These are phyloP conservation scores for Alces alces DNA, from an alignment of 2,113 vertebrate species.

Conservation along the genomic window DNA sequence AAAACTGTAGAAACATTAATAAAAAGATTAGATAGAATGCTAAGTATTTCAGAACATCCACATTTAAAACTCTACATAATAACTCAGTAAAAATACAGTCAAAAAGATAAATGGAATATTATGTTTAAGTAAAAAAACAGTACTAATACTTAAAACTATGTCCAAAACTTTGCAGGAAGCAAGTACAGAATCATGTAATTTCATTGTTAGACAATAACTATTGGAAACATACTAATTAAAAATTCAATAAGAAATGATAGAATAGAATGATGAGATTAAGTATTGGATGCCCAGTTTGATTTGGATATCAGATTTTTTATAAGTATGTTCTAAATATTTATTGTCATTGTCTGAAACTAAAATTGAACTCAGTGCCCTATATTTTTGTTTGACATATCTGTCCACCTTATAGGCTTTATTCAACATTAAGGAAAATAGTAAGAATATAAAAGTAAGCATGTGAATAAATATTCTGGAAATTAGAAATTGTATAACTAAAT, in stretches of 20 bases:
- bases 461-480: background rate
- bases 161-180: background rate
- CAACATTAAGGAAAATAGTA: background rate
- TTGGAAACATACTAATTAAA: background rate
- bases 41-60: background rate
- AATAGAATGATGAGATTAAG: background rate
- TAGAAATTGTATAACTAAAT: background rate
- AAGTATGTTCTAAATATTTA: background rate
- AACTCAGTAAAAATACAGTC: background rate
- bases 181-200: background rate
- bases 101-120: background rate
- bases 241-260: background rate
- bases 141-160: background rate
- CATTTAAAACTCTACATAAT: background rate
- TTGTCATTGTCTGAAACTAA: background rate
- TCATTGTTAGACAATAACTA: background rate
- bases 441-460: background rate
- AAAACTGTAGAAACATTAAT: background rate
- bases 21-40: background rate
- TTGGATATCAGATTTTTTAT: background rate
- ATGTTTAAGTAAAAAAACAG: background rate
- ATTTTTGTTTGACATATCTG: background rate
- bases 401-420: background rate
- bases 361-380: background rate
- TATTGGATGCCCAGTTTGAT: background rate